These are phyloP conservation scores for Drosophila cyrtoloma DNA, from an alignment of 2,888 invertebrate species.

Conservation along the genomic window DNA sequence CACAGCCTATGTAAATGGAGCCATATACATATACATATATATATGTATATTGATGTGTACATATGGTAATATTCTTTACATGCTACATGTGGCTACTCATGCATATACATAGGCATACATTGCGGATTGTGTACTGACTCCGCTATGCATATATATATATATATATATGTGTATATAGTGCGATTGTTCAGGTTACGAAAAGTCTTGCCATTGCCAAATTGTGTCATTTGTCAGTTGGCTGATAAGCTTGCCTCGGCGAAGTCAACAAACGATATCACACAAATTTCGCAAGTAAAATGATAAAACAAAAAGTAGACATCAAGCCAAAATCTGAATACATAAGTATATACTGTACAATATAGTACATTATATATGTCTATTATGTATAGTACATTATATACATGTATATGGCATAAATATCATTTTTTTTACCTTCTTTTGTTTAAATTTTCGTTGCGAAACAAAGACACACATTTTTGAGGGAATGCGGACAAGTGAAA, in stretches of 20 bases:
- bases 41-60: conserved; percentile 2
- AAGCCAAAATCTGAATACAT: conserved; percentile 7
- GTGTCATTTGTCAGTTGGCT: conserved; percentile 61
- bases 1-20: conserved; percentile 38
- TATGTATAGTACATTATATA: conserved; percentile 10
- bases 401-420: conserved; percentile 7
- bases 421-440: conserved; percentile 9
- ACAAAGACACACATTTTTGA: conserved; percentile 11
- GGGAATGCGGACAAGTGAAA: not conserved
- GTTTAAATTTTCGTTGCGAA: conserved; percentile 38
- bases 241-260: conserved; percentile 39
- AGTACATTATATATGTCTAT: conserved; percentile 8
- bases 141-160: not conserved
- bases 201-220: conserved; percentile 33
- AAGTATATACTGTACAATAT: not conserved
- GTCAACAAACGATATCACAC: conserved; percentile 41
- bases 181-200: conserved; percentile 46
- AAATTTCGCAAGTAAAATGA: conserved; percentile 7
- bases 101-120: conserved; percentile 6
- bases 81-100: not conserved
- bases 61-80: conserved; percentile 5
- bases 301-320: conserved; percentile 11
- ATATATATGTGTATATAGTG: conserved; percentile 5
- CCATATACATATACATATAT: conserved; percentile 27
- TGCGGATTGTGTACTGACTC: not conserved